Evolutionary conservation across 2,797 vertebrate genomes (phyloP), one percentile per base, ranked within the genome.

Genomic region (Gila robusta): DNA sequence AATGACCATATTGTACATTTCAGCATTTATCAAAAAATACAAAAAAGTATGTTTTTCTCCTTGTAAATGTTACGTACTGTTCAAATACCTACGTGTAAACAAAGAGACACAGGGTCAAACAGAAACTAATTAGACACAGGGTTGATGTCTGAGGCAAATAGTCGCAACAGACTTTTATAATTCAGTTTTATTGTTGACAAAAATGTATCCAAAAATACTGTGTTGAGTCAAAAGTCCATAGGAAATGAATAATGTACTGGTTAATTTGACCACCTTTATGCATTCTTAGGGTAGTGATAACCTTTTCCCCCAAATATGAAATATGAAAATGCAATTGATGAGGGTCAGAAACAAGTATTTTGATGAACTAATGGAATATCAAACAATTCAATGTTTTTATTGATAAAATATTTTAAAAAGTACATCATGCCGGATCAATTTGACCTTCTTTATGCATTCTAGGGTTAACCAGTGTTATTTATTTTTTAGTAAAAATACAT

Each of bases 21-120:
- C 52, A 54, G 19, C 2, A 23, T 56, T 62, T 62, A 5, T 62
- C n/a, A 12, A 26, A 62, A 26, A 11, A 12, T 26, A 12, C 54
- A n/a, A n/a, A 23, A 56, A 59, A 5, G 0, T 49, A 16, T 0
- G 16, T 9, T n/a, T 59, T n/a, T n/a, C 3, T n/a, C 9, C 23
- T 0, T 59, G 56, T 62, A 62, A 62, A 62, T 11, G 4, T n/a
- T 11, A n/a, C 1, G 21, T 11, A 59, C 23, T 41, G 41, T 41
- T 41, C 9, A n/a, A 59, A 59, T 10, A n/a, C 8, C 23, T n/a
- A 4, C 7, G 0, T 59, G 0, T 23, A 23, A 56, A 23, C 21
- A 56, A 23, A 3, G 3, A 9, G 8, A 9, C 21, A 41, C 41
- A 41, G 41, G 9, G 41, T 41, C 9, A 41, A 41, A 41, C 2